phyloP scores from a whole-genome alignment of 2,113 vertebrate species.

The Cephalopterus ornatus region DNA sequence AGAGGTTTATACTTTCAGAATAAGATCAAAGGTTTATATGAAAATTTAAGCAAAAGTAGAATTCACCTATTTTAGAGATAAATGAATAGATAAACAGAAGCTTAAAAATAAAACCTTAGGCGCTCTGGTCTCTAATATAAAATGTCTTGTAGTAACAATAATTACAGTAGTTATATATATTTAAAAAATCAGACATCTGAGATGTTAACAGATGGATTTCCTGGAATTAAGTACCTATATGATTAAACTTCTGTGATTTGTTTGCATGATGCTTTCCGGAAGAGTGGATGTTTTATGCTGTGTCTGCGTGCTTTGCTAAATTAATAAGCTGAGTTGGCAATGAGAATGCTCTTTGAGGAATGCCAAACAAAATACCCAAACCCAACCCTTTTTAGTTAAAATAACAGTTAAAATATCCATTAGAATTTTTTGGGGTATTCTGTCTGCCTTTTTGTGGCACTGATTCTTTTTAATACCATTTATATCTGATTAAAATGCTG shows the following conservation, averaged over 20 bases:
- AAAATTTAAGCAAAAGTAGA: conserved; percentile 36
- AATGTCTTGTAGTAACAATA: not conserved
- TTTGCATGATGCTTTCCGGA: conserved; percentile 3
- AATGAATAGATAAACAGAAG: conserved; percentile 32
- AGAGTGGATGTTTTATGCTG: not conserved
- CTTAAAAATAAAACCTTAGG: conserved; percentile 45
- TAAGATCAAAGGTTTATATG: conserved; percentile 55
- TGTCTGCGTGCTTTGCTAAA: not conserved
- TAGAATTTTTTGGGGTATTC: not conserved
- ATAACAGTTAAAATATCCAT: not conserved
- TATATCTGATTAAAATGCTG: not conserved
- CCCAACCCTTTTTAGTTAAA: not conserved
- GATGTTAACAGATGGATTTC: conserved; percentile 36
- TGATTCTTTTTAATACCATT: not conserved
- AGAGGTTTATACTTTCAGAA: conserved; percentile 20
- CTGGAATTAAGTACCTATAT: conserved; percentile 21
- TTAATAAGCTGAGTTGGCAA: not conserved
- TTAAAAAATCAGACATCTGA: conserved; percentile 38
- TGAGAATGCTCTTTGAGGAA: conserved; percentile 8
- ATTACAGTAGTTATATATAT: conserved; percentile 25
- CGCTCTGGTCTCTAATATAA: not conserved
- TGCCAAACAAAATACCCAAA: not conserved
- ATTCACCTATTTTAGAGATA: conserved; percentile 25
- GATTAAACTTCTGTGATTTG: conserved; percentile 22
- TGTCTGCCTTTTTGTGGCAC: not conserved